These are phyloP conservation scores for Drosophila algonquin DNA, from an alignment of 2,888 invertebrate species.

Conservation along the genomic window DNA sequence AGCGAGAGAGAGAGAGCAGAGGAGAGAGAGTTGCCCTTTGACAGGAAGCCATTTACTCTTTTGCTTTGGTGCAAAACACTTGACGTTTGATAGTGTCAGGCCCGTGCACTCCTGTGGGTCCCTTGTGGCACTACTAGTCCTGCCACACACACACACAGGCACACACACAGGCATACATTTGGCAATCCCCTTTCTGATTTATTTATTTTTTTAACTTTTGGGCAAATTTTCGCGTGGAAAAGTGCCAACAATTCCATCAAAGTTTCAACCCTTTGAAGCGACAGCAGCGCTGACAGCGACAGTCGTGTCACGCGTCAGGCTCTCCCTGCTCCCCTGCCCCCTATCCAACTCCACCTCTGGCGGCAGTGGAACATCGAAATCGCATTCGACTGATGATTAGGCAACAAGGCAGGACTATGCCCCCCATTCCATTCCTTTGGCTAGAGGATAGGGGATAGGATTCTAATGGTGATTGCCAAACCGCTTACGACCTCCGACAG, in stretches of 20 bases:
- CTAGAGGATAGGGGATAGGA: conserved; percentile 10
- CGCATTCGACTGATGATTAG: conserved; percentile 40
- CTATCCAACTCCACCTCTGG: no score
- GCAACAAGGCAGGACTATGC: conserved; percentile 9
- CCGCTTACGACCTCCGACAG: conserved; percentile 69
- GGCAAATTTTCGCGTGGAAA: conserved; percentile 58
- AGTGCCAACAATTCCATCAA: conserved; percentile 73
- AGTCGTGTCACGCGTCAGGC: conserved; percentile 56
- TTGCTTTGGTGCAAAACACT: conserved; percentile 41
- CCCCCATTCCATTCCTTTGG: neutral
- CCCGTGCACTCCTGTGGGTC: conserved; percentile 30
- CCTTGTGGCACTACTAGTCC: conserved; percentile 9
- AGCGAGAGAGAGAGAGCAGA: no score
- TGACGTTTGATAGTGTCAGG: conserved; percentile 29
- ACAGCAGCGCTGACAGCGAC: conserved; percentile 44
- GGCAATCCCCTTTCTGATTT: conserved; percentile 49
- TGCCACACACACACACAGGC: neutral
- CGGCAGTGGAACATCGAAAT: conserved; percentile 35
- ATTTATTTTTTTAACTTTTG: conserved; percentile 48
- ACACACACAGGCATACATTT: neutral
- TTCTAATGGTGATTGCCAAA: conserved; percentile 72
- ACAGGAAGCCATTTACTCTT: conserved; percentile 48
- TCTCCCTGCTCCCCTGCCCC: neutral
- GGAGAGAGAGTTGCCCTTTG: conserved; percentile 22
- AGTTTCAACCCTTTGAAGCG: conserved; percentile 63